Base-by-base conservation (phyloP, 2,113 vertebrate genomes). In the Aphyosemion australe region DNA sequence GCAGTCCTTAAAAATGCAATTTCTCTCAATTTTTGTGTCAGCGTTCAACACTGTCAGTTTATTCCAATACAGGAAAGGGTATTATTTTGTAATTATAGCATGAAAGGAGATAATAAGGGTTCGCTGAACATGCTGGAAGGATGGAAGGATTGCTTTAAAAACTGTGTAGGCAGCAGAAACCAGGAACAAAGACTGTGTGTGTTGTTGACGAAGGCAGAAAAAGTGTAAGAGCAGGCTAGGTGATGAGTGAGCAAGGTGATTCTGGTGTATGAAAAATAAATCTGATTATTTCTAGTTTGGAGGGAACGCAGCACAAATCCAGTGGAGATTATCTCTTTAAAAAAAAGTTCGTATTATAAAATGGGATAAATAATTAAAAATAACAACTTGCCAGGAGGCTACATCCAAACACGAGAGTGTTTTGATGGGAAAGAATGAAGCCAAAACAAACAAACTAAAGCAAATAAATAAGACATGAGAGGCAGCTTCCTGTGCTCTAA, bases 391-490 rank as follows among this genome's bases (percentile, higher is more conserved):
- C 45, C 32, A 47, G 11, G 21, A 63, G 20, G 42, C 63, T 49
- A n/a, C 52, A 55, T 57, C 46, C 13, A 56, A 8, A 48, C 80
- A 69, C 58, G 47, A 16, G 59, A 18, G 4, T 53, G 21, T 64
- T 64, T 42, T 26, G 19, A 47, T 15, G 45, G 59, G 48, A 50
- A 1, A 64, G 8, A 57, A 50, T 7, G 8, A 57, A 59, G 49
- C 65, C 65, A 76, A 37, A 76, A 76, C 65, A 79, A 86, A 64
- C 74, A 69, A 56, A 57, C 51, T 9, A 50, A 51, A 15, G 43
- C n/a, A n/a, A 59, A 76, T 79, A 72, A 79, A 79, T 73, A 74
- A 86, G 82, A 81, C 66, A 69, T 61, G 60, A 79, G 83, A 76
- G 58, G 74, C 69, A 31, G 74, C 81, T 87, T 90, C 85, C 77